Conservation (phyloP, 2,113 vertebrate genomes). For the Gambusia affinis region DNA sequence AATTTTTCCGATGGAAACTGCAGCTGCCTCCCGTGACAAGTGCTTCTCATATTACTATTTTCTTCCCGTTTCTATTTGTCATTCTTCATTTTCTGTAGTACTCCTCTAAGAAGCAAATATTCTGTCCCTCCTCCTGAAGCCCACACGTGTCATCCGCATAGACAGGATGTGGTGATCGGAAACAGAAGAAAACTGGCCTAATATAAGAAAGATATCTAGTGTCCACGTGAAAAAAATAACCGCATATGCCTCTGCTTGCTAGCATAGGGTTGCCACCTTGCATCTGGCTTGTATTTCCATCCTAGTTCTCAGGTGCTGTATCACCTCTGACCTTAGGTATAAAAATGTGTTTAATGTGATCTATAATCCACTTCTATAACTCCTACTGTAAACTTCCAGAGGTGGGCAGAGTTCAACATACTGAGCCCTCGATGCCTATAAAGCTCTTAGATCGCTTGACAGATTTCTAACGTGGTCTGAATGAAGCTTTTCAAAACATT, state of each 20-base stretch:
- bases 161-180: background rate
- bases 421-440: background rate
- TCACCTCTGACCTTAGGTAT: background rate
- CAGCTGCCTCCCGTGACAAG: constrained; percentile 69
- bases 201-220: background rate
- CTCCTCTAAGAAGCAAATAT: constrained; percentile 70
- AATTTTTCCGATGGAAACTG: constrained; percentile 69
- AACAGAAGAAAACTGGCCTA: background rate
- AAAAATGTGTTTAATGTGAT: background rate
- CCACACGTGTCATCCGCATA: constrained; percentile 19
- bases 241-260: background rate
- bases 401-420: background rate
- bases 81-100: constrained; percentile 74
- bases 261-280: background rate
- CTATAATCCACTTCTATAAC: background rate
- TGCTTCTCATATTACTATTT: constrained; percentile 44
- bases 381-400: background rate
- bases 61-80: constrained; percentile 48
- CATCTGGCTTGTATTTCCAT: background rate
- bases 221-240: background rate
- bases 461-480: background rate
- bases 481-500: background rate
- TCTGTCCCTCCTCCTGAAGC: constrained; percentile 11
- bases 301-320: background rate
- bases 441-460: background rate